Conservation (phyloP, 2,888 invertebrate genomes). For the Yponomeuta cagnagella region DNA sequence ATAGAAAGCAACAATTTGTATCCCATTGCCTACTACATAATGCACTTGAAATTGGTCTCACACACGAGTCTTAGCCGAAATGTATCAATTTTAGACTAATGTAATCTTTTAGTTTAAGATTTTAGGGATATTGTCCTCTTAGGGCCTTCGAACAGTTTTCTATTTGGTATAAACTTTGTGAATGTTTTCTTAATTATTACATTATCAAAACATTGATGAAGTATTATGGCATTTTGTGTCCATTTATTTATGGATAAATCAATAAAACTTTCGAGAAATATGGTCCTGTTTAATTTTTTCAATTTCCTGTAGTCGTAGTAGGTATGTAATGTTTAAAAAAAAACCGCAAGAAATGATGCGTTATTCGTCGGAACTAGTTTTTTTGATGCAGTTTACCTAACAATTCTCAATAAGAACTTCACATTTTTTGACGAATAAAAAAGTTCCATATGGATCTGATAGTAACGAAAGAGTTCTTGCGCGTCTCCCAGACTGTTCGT, state of each 20-base stretch:
- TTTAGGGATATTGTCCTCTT: slow-evolving; percentile 52
- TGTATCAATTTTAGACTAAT: slow-evolving; percentile 42
- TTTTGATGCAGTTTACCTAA: too few relatives aligned
- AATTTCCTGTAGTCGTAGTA: background rate
- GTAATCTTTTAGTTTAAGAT: slow-evolving; percentile 57
- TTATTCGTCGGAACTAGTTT: too few relatives aligned
- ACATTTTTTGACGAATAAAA: too few relatives aligned
- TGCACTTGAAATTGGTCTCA: slow-evolving; percentile 7
- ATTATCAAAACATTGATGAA: slow-evolving; percentile 58
- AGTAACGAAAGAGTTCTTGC: too few relatives aligned
- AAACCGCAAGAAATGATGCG: too few relatives aligned
- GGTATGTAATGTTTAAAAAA: background rate
- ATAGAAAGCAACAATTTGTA: background rate
- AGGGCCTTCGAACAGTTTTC: slow-evolving; percentile 60
- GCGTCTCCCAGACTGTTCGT: too few relatives aligned
- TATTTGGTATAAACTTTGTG: slow-evolving; percentile 48
- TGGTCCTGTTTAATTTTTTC: slow-evolving; percentile 28
- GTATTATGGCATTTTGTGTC: slow-evolving; percentile 55
- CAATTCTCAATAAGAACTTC: too few relatives aligned
- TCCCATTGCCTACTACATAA: slow-evolving; percentile 8
- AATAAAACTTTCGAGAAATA: slow-evolving; percentile 50
- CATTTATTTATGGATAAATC: slow-evolving; percentile 63
- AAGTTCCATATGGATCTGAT: too few relatives aligned
- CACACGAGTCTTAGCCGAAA: slow-evolving; percentile 20
- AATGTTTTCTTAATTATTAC: slow-evolving; percentile 53